Evolutionary conservation across 2,113 vertebrate species (phyloP), one percentile per base, ranked within the genome.

Genomic region (Tympanuchus pallidicinctus): DNA sequence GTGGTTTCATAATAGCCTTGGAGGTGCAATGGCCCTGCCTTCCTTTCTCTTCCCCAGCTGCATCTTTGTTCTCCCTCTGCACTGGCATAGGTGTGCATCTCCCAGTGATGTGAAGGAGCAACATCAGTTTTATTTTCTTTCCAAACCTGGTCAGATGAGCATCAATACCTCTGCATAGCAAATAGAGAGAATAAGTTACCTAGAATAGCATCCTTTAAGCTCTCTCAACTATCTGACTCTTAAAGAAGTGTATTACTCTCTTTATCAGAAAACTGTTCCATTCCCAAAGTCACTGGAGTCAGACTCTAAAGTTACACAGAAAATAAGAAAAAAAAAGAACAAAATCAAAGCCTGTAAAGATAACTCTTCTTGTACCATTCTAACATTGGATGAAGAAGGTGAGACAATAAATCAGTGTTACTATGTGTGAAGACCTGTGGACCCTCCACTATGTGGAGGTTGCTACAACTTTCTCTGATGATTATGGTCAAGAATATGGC

Each of bases 331-430:
- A 84, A 84, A 86, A 28, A 88, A 86, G 71, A 88, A 34, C 8
- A 30, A 77, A 83, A 82, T 64, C 54, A 81, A 70, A 89, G 60
- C 36, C 73, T 52, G 56, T 25, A 32, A 78, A 61, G 13, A 52
- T 93, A 77, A 85, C 20, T 80, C 64, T 94, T 80, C 8, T 59
- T 85, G 14, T 88, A 45, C 71, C 86, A 6, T 59, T 85, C 50
- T 84, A 90, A 74, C 42, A 81, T 82, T 47, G 84, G 50, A 86
- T 73, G 93, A 91, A 79, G 74, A 86, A 92, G 52, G 75, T 50
- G 59, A 84, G 81, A 94, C 83, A 93, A 60, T 88, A 96, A 96
- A 71, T 96, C 91, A 84, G 75, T 38, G 69, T 38, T 89, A 91
- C 89, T 92, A 72, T 12, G 8, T 43, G 56, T 86, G 89, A 72